Evolutionary conservation across 1,140 invertebrate genomes (phyloP).

Genomic region (Venturia canescens): DNA sequence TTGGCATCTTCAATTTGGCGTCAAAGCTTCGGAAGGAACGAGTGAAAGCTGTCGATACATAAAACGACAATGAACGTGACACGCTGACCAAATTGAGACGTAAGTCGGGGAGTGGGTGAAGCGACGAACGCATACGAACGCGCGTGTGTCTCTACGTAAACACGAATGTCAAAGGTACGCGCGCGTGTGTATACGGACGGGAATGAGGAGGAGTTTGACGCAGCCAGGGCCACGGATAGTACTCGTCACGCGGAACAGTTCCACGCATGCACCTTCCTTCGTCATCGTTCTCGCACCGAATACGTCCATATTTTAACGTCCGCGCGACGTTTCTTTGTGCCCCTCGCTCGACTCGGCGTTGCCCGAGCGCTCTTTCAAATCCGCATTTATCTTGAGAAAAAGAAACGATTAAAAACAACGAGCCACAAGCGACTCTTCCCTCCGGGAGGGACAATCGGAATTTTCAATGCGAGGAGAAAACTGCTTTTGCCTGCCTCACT

Average conservation of each 20-base stretch:
- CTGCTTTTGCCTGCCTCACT: too few species aligned
- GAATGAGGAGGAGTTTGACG: constrained; percentile 6
- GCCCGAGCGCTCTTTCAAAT: too few species aligned
- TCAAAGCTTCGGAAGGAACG: constrained; percentile 50
- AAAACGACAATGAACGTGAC: constrained; percentile 62
- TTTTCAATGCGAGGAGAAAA: too few species aligned
- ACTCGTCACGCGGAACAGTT: constrained; percentile 27
- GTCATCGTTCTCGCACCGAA: constrained; percentile 18
- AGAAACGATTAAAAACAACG: too few species aligned
- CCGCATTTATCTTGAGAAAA: too few species aligned
- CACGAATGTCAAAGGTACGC: too few species aligned
- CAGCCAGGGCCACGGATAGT: constrained; percentile 29
- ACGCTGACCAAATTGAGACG: constrained; percentile 67
- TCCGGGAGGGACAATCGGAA: too few species aligned
- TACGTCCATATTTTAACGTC: constrained; percentile 4
- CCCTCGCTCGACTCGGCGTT: background rate
- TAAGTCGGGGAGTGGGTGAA: constrained; percentile 34
- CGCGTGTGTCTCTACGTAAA: background rate
- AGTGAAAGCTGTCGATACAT: constrained; percentile 62
- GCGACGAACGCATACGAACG: background rate
- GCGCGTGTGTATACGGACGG: background rate
- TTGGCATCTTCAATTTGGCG: constrained; percentile 59
- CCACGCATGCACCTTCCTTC: constrained; percentile 15
- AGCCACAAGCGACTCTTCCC: too few species aligned
- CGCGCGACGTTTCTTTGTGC: background rate